A percentile compares a stretch with the other conserved stretches of the same genome.
Evolutionary conservation across 1,140 invertebrate species (phyloP).

Genomic region (Andrena cerasifolii): DNA sequence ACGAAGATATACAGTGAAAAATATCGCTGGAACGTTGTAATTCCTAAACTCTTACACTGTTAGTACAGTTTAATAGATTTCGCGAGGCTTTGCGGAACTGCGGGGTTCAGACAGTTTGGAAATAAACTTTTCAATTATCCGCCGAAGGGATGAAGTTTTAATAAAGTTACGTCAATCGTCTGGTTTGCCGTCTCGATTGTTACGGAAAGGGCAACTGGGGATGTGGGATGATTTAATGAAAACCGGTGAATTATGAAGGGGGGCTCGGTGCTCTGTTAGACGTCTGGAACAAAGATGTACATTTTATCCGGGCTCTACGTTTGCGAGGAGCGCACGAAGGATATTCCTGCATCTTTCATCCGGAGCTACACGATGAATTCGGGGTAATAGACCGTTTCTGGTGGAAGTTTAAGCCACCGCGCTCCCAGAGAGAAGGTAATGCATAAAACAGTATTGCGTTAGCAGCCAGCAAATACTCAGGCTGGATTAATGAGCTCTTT

Average conservation of each 20-base stretch:
- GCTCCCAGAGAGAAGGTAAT: background rate
- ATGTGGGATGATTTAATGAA: slow-evolving; percentile 50
- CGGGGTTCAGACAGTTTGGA: too few species aligned
- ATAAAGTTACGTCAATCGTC: background rate
- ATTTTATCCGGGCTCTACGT: background rate
- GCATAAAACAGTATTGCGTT: slow-evolving; percentile 4
- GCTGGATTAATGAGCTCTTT: background rate
- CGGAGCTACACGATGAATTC: background rate
- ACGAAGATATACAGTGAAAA: too few species aligned
- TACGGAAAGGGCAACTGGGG: background rate
- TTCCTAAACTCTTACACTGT: too few species aligned
- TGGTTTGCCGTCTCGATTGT: background rate
- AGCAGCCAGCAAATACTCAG: background rate
- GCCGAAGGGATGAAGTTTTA: too few species aligned
- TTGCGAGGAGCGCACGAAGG: slow-evolving; percentile 5
- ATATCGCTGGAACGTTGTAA: too few species aligned
- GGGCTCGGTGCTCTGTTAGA: background rate
- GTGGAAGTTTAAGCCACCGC: background rate
- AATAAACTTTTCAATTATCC: too few species aligned
- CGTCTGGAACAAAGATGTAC: slow-evolving; percentile 2
- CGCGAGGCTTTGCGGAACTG: too few species aligned
- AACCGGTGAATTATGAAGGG: slow-evolving; percentile 53
- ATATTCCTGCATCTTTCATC: slow-evolving; percentile 37
- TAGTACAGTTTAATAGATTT: too few species aligned
- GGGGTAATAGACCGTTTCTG: slow-evolving; percentile 10